Conservation (phyloP, 2,888 invertebrate genomes). For the Tanytarsus gracilentus region DNA sequence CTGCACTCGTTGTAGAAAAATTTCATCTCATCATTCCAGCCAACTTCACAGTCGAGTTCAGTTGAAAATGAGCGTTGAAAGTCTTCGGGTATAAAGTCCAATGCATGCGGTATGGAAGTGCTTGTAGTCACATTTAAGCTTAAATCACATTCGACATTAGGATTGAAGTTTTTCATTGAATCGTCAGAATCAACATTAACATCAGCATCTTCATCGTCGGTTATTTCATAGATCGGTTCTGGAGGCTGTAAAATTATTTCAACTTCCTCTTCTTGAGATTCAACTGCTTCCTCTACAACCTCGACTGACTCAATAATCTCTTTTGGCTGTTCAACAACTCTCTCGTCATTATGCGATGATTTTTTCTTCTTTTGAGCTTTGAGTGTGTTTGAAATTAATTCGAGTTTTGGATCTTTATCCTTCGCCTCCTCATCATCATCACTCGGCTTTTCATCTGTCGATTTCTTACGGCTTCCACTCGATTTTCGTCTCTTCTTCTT, state of each 20-base stretch:
- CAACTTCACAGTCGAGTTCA: conserved; percentile 32
- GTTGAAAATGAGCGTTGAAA: not conserved
- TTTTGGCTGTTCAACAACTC: not conserved
- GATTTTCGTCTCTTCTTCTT: conserved; percentile 3
- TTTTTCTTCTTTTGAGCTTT: not conserved
- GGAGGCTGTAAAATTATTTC: not conserved
- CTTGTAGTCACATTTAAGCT: not conserved
- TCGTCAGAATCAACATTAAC: conserved; percentile 3
- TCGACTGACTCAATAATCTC: not conserved
- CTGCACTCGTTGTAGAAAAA: conserved; percentile 58
- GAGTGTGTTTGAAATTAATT: not conserved
- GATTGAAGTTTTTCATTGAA: not conserved
- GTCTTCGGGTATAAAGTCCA: not conserved
- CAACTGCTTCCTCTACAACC: not conserved
- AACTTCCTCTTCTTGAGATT: not conserved
- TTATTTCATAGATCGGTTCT: not conserved
- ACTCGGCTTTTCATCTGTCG: not conserved
- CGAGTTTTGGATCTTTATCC: not conserved
- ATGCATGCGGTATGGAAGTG: not conserved
- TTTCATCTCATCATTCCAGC: conserved; percentile 49
- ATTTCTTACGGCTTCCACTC: not conserved
- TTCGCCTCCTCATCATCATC: not conserved
- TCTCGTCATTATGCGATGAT: conserved; percentile 7
- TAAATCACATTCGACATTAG: conserved; percentile 8
- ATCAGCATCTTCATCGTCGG: not conserved